A percentile compares a stretch with the other conserved stretches of the same genome.
phyloP scores from a whole-genome alignment of 2,113 vertebrate genomes.

The Epinephelus fuscoguttatus region DNA sequence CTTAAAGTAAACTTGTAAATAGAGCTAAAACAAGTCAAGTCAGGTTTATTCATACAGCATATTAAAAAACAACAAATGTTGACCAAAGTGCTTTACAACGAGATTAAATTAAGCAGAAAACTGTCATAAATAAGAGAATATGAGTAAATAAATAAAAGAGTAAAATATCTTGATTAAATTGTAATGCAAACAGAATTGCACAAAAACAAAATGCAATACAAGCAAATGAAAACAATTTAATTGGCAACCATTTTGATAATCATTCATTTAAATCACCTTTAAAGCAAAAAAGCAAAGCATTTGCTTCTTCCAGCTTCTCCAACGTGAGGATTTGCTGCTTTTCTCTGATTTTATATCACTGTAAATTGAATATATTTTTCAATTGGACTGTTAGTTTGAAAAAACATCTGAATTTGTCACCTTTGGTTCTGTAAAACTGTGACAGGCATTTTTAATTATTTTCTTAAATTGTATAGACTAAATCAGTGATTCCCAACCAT shows the following conservation, averaged over 20 bases:
- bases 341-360: not conserved
- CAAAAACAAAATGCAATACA: too few relatives aligned
- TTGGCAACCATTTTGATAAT: not conserved
- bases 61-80: too few relatives aligned
- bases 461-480: too few relatives aligned
- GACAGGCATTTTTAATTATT: not conserved
- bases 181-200: too few relatives aligned
- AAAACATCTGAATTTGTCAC: not conserved
- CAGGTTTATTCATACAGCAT: too few relatives aligned
- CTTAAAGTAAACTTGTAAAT: not conserved
- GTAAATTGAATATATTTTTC: not conserved
- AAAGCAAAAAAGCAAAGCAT: not conserved
- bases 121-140: too few relatives aligned
- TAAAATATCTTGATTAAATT: too few relatives aligned
- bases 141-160: too few relatives aligned
- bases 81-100: too few relatives aligned
- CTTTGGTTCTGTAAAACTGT: not conserved
- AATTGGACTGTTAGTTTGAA: not conserved
- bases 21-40: not conserved
- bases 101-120: too few relatives aligned
- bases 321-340: not conserved
- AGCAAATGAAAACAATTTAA: not conserved
- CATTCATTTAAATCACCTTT: not conserved
- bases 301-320: not conserved
- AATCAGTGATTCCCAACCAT: too few relatives aligned